Evolutionary conservation across 37 sponge, comb jelly and placozoan genomes (phyloP).

Genomic region (Hexactinellida sp.): DNA sequence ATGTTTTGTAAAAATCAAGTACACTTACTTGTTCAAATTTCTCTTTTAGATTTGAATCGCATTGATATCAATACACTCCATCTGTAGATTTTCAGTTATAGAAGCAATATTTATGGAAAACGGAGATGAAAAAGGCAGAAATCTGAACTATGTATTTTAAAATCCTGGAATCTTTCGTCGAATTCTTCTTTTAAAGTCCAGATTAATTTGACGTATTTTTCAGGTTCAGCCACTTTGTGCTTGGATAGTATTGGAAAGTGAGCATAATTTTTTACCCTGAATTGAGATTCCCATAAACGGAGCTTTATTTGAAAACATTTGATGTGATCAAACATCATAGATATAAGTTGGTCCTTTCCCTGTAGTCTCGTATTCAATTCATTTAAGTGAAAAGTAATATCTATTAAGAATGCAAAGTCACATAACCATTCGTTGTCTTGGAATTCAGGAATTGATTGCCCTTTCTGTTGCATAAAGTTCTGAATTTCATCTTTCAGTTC

Average conservation of each 20-base stretch:
- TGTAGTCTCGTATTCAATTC: background rate
- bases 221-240: background rate
- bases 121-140: background rate
- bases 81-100: background rate
- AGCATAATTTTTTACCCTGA: background rate
- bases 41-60: background rate
- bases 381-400: background rate
- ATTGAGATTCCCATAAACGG: background rate
- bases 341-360: background rate
- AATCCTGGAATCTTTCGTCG: background rate
- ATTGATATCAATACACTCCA: background rate
- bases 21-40: background rate
- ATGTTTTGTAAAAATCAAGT: background rate
- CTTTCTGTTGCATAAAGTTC: background rate
- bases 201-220: background rate
- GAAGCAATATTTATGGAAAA: background rate
- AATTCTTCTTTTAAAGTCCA: background rate
- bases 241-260: background rate
- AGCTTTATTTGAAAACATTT: background rate
- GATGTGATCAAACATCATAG: background rate
- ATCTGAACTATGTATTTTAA: background rate
- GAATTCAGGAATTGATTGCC: background rate
- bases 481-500: background rate
- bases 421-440: background rate
- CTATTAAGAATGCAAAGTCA: constrained; percentile 11